A percentile compares a stretch with the other conserved stretches of the same genome.
Evolutionary conservation across 2,113 vertebrate genomes (phyloP).

Genomic region (Paraplagusia blochii): DNA sequence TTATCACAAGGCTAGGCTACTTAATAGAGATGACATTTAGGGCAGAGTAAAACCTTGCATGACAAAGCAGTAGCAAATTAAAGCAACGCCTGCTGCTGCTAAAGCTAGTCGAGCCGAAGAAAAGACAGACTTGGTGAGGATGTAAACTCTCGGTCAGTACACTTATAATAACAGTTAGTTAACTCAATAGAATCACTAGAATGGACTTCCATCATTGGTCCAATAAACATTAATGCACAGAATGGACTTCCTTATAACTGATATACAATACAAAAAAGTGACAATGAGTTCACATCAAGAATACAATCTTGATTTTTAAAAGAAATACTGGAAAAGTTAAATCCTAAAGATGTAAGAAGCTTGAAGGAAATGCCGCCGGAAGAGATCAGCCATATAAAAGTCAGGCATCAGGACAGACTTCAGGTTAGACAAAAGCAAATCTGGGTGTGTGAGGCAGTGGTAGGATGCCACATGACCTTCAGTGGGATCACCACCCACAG

Average conservation of each 20-base stretch:
- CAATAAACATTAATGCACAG: no score
- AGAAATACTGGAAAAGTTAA: no score
- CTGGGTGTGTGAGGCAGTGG: slow-evolving; percentile 15
- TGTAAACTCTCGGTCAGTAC: no score
- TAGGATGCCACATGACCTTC: no score
- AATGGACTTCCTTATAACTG: neutral
- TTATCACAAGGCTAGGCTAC: slow-evolving; percentile 44
- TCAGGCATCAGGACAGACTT: neutral
- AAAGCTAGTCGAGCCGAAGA: slow-evolving; percentile 7
- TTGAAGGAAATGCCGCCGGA: neutral
- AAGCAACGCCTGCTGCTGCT: neutral
- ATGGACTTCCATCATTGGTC: no score
- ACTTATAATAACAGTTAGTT: no score
- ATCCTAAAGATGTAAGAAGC: slow-evolving; percentile 7
- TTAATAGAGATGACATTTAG: slow-evolving; percentile 21
- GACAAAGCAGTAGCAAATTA: slow-evolving; percentile 8
- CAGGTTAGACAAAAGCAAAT: slow-evolving; percentile 18
- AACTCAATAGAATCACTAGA: no score
- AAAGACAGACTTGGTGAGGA: no score
- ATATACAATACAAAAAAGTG: neutral
- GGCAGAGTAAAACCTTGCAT: neutral
- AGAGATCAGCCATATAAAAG: neutral
- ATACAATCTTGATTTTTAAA: no score
- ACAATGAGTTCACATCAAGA: no score
- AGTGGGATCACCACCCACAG: no score